These are phyloP conservation scores for Molanna angustata DNA, from an alignment of 2,888 invertebrate genomes.

Conservation along the genomic window DNA sequence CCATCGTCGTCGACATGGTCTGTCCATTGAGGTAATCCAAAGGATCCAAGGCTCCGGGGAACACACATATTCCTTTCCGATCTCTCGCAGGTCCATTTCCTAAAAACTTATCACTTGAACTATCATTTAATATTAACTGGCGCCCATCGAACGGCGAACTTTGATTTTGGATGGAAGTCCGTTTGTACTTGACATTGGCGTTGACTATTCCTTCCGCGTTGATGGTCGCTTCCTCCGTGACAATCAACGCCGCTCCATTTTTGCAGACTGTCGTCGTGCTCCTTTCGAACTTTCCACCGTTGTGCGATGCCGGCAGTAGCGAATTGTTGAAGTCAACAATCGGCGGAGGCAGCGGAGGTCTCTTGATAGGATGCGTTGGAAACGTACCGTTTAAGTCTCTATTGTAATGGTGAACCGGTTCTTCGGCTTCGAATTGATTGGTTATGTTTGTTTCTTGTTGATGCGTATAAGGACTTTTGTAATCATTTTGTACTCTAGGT, in stretches of 20 bases:
- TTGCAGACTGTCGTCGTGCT: conserved; percentile 46
- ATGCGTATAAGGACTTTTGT: conserved; percentile 27
- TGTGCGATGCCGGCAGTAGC: conserved; percentile 28
- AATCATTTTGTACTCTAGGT: conserved; percentile 39
- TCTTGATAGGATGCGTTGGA: conserved; percentile 7
- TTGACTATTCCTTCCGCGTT: conserved; percentile 47
- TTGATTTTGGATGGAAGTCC: conserved; percentile 43
- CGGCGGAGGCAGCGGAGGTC: conserved; percentile 15
- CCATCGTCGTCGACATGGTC: conserved; percentile 48
- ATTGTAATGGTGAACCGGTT: conserved; percentile 3
- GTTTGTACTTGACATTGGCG: conserved; percentile 48
- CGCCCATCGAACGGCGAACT: conserved; percentile 41
- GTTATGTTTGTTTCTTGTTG: conserved; percentile 7
- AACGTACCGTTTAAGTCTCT: conserved; percentile 2
- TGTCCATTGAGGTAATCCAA: conserved; percentile 47
- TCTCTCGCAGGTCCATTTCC: conserved; percentile 34
- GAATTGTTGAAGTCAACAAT: conserved; percentile 13
- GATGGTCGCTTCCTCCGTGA: conserved; percentile 51
- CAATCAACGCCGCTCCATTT: conserved; percentile 47
- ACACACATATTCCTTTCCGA: conserved; percentile 37
- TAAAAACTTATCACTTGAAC: conserved; percentile 35
- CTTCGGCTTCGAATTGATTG: conserved; percentile 6
- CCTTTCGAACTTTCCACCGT: conserved; percentile 48
- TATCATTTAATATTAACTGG: conserved; percentile 46
- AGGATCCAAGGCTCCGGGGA: conserved; percentile 35